These are phyloP conservation scores for Gnatocerus cornutus DNA, from an alignment of 2,888 invertebrate genomes.

Conservation along the genomic window DNA sequence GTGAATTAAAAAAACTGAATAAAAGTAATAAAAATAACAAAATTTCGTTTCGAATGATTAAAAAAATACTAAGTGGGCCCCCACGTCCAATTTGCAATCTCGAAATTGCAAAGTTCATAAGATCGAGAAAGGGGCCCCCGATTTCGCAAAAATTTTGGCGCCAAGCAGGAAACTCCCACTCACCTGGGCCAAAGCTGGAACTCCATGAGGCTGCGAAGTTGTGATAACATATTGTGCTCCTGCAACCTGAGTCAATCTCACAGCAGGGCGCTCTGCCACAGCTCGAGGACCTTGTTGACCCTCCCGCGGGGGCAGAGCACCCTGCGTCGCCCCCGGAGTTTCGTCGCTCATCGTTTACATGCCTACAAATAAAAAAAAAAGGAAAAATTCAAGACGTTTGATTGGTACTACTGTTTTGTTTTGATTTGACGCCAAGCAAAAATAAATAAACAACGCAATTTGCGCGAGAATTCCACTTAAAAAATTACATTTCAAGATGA, in stretches of 20 bases:
- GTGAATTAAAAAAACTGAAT: too few species aligned
- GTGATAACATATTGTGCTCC: slow-evolving; percentile 69
- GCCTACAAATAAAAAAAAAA: slow-evolving; percentile 58
- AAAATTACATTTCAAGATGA: not conserved
- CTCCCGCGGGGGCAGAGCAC: slow-evolving; percentile 71
- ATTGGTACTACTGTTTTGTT: slow-evolving; percentile 4
- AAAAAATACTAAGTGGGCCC: too few species aligned
- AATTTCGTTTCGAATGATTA: too few species aligned
- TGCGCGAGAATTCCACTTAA: slow-evolving; percentile 9
- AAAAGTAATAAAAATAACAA: too few species aligned
- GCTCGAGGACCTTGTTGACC: slow-evolving; percentile 63
- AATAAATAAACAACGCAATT: slow-evolving; percentile 23
- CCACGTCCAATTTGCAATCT: too few species aligned
- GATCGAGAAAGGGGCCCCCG: too few species aligned
- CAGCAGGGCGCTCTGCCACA: slow-evolving; percentile 66
- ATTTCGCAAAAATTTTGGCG: slow-evolving; percentile 16
- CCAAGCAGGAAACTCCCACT: slow-evolving; percentile 36
- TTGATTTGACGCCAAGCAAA: slow-evolving; percentile 18
- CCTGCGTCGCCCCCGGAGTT: slow-evolving; percentile 71
- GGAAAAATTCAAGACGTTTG: not conserved
- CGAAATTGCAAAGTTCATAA: too few species aligned
- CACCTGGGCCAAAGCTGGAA: slow-evolving; percentile 74
- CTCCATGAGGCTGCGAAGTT: slow-evolving; percentile 66
- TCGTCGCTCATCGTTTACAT: slow-evolving; percentile 70
- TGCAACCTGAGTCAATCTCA: slow-evolving; percentile 69